These are phyloP conservation scores for Phortica okadai DNA, from an alignment of 2,888 invertebrate species.

Conservation along the genomic window DNA sequence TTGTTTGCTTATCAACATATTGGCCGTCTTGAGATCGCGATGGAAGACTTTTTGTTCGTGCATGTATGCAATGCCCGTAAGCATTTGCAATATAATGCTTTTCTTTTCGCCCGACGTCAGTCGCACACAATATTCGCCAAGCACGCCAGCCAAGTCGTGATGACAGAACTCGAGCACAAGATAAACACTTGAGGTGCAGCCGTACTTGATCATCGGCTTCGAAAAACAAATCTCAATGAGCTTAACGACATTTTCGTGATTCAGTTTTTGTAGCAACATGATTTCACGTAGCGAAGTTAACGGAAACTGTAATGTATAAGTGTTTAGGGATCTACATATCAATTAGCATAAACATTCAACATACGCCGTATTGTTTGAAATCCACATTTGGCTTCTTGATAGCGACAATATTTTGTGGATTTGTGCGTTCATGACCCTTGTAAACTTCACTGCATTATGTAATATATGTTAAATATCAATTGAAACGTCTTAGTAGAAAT, in stretches of 20 bases:
- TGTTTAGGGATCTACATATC: not conserved
- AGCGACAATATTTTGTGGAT: not conserved
- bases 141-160: not conserved
- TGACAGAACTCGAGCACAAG: not conserved
- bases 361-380: not conserved
- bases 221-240: not conserved
- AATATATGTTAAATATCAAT: not conserved
- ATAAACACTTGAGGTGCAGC: not conserved
- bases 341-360: not conserved
- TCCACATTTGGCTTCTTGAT: not conserved
- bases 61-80: not conserved
- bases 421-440: not conserved
- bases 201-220: not conserved
- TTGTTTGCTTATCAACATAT: not conserved
- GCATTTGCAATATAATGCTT: not conserved
- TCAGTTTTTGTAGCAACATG: not conserved
- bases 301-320: not conserved
- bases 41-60: not conserved
- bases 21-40: conserved; percentile 5
- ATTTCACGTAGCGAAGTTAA: not conserved
- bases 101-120: not conserved
- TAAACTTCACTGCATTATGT: not conserved
- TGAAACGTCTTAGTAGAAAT: not conserved
- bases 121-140: not conserved
- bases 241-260: not conserved